Evolutionary conservation across 2,888 invertebrate species (phyloP).

Genomic region (Sinohyriopsis cumingii): DNA sequence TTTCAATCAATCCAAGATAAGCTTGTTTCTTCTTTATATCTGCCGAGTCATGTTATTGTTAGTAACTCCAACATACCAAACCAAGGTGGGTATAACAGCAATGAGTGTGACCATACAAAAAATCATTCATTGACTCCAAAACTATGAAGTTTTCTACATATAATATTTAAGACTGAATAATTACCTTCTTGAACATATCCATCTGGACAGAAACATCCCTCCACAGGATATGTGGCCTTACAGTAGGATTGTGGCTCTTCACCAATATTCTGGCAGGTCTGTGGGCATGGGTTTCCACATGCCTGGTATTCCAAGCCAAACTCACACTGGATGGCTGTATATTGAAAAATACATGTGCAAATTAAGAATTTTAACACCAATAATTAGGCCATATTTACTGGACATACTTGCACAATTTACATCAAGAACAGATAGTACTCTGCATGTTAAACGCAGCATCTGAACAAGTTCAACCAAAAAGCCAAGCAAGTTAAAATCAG

Average conservation of each 20-base stretch:
- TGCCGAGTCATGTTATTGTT: no score
- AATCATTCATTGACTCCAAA: neutral
- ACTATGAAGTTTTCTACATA: neutral
- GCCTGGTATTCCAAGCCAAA: constrained; percentile 85
- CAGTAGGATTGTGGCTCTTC: constrained; percentile 45
- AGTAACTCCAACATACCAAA: no score
- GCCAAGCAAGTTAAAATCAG: no score
- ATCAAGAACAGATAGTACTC: no score
- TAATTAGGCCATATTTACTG: no score
- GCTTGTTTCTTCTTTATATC: no score
- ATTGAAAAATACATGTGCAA: neutral
- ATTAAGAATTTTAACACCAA: no score
- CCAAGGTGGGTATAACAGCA: neutral
- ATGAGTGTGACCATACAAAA: neutral
- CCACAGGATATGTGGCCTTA: constrained; percentile 48
- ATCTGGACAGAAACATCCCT: constrained; percentile 67
- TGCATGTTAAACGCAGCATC: no score
- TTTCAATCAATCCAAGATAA: no score
- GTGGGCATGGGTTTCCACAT: constrained; percentile 86
- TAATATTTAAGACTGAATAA: constrained; percentile 3
- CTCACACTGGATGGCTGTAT: constrained; percentile 89
- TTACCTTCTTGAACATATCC: constrained; percentile 49
- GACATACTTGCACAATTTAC: no score
- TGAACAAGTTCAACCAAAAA: no score
- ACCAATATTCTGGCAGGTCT: constrained; percentile 77